Evolutionary conservation across 2,113 vertebrate species (phyloP).

Genomic region (Hydropotes inermis): DNA sequence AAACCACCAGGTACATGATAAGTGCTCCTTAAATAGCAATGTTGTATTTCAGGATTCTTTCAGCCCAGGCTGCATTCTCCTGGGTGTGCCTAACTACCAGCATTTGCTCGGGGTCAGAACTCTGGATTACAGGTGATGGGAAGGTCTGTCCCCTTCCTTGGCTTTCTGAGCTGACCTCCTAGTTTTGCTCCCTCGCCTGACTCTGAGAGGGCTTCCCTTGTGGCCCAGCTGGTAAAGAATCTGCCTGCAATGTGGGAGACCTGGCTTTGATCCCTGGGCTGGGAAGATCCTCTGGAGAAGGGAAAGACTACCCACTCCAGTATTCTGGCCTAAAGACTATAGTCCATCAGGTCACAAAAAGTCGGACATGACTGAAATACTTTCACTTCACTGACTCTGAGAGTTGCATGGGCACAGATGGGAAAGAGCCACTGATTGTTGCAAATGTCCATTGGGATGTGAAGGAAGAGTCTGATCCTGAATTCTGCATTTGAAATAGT

Average conservation of each 20-base stretch:
- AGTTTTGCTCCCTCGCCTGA: not conserved
- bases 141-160: rapidly evolving
- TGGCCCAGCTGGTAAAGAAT: not conserved
- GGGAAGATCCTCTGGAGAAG: not conserved
- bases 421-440: not conserved
- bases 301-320: not conserved
- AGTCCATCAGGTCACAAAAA: not conserved
- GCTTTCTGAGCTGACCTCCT: not conserved
- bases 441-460: not conserved
- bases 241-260: not conserved
- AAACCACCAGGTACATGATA: too few relatives aligned
- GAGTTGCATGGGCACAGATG: not conserved
- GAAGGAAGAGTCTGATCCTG: not conserved
- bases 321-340: not conserved
- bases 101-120: not conserved
- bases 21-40: not conserved
- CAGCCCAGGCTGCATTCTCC: not conserved
- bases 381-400: not conserved
- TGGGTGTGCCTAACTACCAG: not conserved
- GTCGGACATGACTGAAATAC: not conserved
- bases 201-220: not conserved
- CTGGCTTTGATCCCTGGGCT: not conserved
- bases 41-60: not conserved
- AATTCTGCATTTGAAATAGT: not conserved
- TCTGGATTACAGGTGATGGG: not conserved